These are phyloP conservation scores for Simalia tracyae DNA, from an alignment of 2,797 vertebrate genomes.

Conservation along the genomic window DNA sequence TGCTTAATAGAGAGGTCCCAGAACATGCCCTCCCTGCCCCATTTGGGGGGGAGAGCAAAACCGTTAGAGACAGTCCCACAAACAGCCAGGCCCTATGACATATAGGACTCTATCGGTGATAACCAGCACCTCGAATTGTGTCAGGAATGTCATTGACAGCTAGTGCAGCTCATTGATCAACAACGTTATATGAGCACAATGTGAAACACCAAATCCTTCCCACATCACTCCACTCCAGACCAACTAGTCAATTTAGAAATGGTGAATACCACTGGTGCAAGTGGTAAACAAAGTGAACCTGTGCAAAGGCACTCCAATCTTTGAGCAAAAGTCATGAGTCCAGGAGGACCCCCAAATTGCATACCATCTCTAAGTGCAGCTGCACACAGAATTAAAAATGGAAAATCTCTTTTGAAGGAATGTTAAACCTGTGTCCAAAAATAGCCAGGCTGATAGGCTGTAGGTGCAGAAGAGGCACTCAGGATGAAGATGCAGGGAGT, in stretches of 20 bases:
- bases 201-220: background rate
- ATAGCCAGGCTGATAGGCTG: background rate
- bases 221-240: background rate
- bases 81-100: background rate
- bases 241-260: background rate
- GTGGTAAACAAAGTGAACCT: background rate
- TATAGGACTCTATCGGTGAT: background rate
- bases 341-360: background rate
- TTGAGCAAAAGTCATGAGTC: background rate
- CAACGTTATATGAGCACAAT: background rate
- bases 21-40: background rate
- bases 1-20: background rate
- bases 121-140: background rate
- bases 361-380: background rate
- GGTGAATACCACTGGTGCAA: background rate
- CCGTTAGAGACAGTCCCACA: background rate
- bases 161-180: background rate
- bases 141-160: background rate
- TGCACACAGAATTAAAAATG: background rate
- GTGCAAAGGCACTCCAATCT: background rate
- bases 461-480: background rate
- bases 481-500: background rate
- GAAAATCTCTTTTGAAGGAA: background rate
- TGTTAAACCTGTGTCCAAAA: background rate
- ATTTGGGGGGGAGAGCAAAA: background rate